Evolutionary conservation across 2,797 vertebrate genomes (phyloP), one percentile per base, ranked within the genome.

Genomic region (Tokudaia muenninki): DNA sequence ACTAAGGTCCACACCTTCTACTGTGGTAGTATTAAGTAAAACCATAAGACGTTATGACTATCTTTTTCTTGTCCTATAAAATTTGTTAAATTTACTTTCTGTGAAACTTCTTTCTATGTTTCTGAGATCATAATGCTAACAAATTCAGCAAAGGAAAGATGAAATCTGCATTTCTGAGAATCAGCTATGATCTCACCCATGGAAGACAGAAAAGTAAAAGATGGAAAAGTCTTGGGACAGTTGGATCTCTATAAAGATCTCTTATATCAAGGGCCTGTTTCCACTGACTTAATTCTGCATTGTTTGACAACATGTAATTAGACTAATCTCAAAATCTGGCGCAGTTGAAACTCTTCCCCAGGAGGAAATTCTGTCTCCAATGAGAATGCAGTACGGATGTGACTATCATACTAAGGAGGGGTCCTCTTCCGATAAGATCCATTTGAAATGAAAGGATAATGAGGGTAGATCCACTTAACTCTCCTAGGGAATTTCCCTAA

Each of bases 91-190:
- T 52, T 96, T 65, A 65, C 89, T 59, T 93, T 90, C 75, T 89
- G 14, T 59, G 67, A 94, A 41, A 81, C 78, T 88, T 90, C 82
- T 63, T 94, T 95, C 88, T 90, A 31, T 41, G 12, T 95, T 87
- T 96, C 70, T 92, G 84, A 96, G 47, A 41, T 91, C n/a, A 70
- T 34, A 37, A 4, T 47, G n/a, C 92, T 67, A 75, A 92, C 77
- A 93, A 83, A 75, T 57, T 74, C 59, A 55, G 50, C 12, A 80
- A 59, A 90, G 44, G 70, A 59, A 88, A 88, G 88, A 65, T 59
- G 95, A 87, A 31, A 59, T 78, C 31, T 72, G 16, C 1, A 81
- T 88, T 94, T 94, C 65, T 41, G 94, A 83, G 4, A 90, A 90
- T 88, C 59, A 94, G 44, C 67, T 83, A 29, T 37, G 59, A 79